phyloP scores from a whole-genome alignment of 2,888 invertebrate species.

The Lasioglossum leucozonium region DNA sequence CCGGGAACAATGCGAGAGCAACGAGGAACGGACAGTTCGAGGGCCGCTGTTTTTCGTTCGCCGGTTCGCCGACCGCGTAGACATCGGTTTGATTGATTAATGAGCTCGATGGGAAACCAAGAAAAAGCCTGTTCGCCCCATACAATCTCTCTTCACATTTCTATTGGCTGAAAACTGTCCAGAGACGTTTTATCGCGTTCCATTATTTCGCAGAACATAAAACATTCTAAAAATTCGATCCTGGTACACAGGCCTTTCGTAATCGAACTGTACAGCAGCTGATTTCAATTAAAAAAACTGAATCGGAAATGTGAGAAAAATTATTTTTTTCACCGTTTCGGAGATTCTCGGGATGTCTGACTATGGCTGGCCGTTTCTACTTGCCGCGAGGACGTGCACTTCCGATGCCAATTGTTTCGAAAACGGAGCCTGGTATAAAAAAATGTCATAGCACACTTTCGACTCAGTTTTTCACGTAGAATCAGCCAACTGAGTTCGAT shows the following conservation, averaged over 20 bases:
- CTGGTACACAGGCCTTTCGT: neutral
- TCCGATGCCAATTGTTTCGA: neutral
- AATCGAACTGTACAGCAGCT: neutral
- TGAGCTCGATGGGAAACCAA: neutral
- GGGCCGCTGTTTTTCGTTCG: neutral
- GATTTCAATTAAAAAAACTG: neutral
- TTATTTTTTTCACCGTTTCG: neutral
- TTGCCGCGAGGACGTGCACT: neutral
- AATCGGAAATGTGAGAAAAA: neutral
- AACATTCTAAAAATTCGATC: neutral
- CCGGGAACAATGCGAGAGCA: slow-evolving; percentile 47
- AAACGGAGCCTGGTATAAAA: neutral
- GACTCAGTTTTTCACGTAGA: neutral
- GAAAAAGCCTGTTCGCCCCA: neutral
- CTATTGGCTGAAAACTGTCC: neutral
- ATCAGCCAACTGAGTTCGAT: neutral
- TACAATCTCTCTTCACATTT: neutral
- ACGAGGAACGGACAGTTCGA: neutral
- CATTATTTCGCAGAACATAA: neutral
- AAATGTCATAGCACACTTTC: neutral
- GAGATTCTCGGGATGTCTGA: neutral
- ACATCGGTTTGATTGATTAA: slow-evolving; percentile 1
- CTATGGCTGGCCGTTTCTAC: neutral
- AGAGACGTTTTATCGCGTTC: neutral
- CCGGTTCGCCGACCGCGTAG: neutral